A percentile compares a stretch with the other conserved stretches of the same genome.
phyloP scores from a whole-genome alignment of 2,113 vertebrate species.

The Synodontis membranacea region DNA sequence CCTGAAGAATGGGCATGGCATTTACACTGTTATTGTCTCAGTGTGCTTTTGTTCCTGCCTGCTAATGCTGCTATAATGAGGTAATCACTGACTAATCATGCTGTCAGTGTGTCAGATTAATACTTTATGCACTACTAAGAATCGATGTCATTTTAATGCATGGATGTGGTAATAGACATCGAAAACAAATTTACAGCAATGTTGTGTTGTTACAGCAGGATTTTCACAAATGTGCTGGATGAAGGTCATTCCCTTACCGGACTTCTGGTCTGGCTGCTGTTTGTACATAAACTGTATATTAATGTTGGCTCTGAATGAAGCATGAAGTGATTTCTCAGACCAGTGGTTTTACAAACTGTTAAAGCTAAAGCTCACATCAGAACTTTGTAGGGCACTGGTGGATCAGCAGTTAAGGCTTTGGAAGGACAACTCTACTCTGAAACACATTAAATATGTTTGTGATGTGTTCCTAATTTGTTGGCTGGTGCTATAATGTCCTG shows the following conservation, averaged over 20 bases:
- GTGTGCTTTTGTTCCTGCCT: slow-evolving; percentile 59
- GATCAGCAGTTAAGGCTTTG: not conserved
- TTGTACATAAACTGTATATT: not conserved
- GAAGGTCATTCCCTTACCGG: not conserved
- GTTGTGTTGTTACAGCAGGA: not conserved
- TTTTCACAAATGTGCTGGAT: not conserved
- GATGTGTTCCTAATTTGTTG: not conserved
- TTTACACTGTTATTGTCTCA: slow-evolving; percentile 54
- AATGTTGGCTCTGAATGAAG: not conserved
- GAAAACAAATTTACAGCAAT: not conserved
- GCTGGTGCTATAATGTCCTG: not conserved
- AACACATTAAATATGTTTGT: not conserved
- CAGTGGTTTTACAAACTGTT: not conserved
- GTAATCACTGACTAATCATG: slow-evolving; percentile 62
- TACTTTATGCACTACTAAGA: slow-evolving; percentile 47
- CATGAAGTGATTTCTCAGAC: not conserved
- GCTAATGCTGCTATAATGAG: slow-evolving; percentile 55
- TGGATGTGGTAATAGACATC: slow-evolving; percentile 38
- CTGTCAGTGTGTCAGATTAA: slow-evolving; percentile 50
- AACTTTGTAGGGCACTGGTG: not conserved
- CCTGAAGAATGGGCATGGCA: slow-evolving; percentile 59
- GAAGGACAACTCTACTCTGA: not conserved
- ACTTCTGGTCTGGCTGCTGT: not conserved
- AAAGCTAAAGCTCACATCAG: not conserved
- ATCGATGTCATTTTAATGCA: slow-evolving; percentile 52